A percentile compares a stretch with the other conserved stretches of the same genome.
These are phyloP conservation scores for Cyclophora albipunctata DNA, from an alignment of 2,888 invertebrate genomes.

Conservation along the genomic window DNA sequence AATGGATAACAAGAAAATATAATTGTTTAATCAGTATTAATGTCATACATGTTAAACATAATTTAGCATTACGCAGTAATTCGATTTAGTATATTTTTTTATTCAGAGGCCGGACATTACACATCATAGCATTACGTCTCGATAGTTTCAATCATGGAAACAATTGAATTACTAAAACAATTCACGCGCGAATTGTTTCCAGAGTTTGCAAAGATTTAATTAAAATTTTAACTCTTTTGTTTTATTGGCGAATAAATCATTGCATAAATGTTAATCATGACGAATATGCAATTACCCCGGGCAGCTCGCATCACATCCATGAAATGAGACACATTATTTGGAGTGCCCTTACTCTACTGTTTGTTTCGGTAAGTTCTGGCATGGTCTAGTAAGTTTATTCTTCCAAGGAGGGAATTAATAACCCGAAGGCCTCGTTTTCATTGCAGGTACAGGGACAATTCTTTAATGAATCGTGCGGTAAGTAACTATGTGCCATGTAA, in stretches of 20 bases:
- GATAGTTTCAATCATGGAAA: no score
- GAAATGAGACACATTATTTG: conserved; percentile 49
- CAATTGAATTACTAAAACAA: conserved; percentile 11
- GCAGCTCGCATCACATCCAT: conserved; percentile 30
- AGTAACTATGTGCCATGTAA: conserved; percentile 12
- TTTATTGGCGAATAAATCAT: conserved; percentile 42
- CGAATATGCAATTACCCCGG: conserved; percentile 23
- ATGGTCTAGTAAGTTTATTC: not conserved
- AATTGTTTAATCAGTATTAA: no score
- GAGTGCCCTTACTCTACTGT: conserved; percentile 32
- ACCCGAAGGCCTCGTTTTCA: no score
- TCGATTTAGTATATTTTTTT: no score
- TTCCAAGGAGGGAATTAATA: not conserved
- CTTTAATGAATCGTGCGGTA: conserved; percentile 45
- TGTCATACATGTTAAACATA: no score
- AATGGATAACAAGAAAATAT: no score
- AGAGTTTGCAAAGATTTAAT: conserved; percentile 35
- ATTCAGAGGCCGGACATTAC: no score
- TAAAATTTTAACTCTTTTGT: conserved; percentile 31
- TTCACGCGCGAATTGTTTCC: conserved; percentile 31
- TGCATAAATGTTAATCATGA: conserved; percentile 22
- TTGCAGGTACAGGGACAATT: conserved; percentile 33
- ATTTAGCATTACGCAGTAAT: no score
- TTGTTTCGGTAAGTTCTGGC: conserved; percentile 37
- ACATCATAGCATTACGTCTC: no score